phyloP scores from a whole-genome alignment of 1,140 invertebrate species.

The Leptinotarsa defecta region DNA sequence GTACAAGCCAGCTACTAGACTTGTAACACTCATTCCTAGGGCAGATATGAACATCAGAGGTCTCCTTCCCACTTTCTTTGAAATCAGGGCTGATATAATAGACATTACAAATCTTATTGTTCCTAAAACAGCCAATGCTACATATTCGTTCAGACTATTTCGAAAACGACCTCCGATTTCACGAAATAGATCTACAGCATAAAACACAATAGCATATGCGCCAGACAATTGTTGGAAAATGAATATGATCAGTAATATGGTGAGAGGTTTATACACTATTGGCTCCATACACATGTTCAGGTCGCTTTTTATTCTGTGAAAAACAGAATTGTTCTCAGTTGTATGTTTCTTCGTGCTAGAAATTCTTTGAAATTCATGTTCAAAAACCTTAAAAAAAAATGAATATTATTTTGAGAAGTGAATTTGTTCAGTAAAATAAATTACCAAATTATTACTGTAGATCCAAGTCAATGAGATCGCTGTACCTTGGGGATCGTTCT shows the following conservation, averaged over 20 bases:
- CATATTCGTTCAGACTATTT: slow-evolving; percentile 56
- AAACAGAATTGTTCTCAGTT: slow-evolving; percentile 26
- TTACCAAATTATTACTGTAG: slow-evolving; percentile 48
- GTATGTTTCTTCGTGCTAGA: slow-evolving; percentile 34
- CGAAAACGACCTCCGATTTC: slow-evolving; percentile 58
- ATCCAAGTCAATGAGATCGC: slow-evolving; percentile 56
- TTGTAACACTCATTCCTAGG: slow-evolving; percentile 62
- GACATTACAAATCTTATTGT: slow-evolving; percentile 61
- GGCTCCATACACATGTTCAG: slow-evolving; percentile 45
- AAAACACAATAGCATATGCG: slow-evolving; percentile 71
- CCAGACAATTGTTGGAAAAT: slow-evolving; percentile 65
- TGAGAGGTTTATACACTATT: slow-evolving; percentile 59
- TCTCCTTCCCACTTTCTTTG: slow-evolving; percentile 62
- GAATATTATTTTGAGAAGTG: no score
- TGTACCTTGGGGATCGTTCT: slow-evolving; percentile 49
- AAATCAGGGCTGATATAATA: slow-evolving; percentile 57
- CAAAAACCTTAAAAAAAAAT: slow-evolving; percentile 54
- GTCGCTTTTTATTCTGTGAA: slow-evolving; percentile 33
- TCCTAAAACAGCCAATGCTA: slow-evolving; percentile 60
- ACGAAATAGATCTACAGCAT: slow-evolving; percentile 65
- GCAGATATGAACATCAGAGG: slow-evolving; percentile 60
- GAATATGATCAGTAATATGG: slow-evolving; percentile 60
- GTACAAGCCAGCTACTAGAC: slow-evolving; percentile 60
- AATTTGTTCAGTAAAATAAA: neutral
- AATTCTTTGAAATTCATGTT: slow-evolving; percentile 53